These are phyloP conservation scores for Apogon talboti DNA, from an alignment of 2,797 vertebrate species.

Conservation along the genomic window DNA sequence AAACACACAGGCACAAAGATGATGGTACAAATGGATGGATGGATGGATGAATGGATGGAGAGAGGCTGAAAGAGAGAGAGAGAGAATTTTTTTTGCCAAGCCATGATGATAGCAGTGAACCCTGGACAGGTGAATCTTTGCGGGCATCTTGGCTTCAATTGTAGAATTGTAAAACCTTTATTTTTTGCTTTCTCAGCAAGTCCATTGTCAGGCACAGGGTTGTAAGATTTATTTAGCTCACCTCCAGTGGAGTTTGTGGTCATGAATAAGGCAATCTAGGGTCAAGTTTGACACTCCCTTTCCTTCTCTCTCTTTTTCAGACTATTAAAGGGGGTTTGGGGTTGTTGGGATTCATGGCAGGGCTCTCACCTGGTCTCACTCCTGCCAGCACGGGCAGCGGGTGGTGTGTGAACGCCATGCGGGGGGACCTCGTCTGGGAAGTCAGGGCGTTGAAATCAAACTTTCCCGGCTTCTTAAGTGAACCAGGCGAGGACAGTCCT, in stretches of 20 bases:
- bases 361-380: slow-evolving; percentile 97
- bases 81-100: slow-evolving; percentile 77
- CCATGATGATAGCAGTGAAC: slow-evolving; percentile 70
- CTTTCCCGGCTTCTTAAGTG: slow-evolving; percentile 98
- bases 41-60: slow-evolving; percentile 74
- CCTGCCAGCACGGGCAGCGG: slow-evolving; percentile 97
- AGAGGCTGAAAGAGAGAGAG: slow-evolving; percentile 79
- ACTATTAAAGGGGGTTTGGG: slow-evolving; percentile 36
- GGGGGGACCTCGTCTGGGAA: slow-evolving; percentile 93
- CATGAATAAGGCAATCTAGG: slow-evolving; percentile 38
- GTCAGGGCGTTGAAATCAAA: slow-evolving; percentile 96
- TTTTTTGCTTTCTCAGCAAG: slow-evolving; percentile 58
- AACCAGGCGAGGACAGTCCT: slow-evolving; percentile 89
- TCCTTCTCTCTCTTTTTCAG: slow-evolving; percentile 81
- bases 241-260: slow-evolving; percentile 38
- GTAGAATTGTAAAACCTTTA: slow-evolving; percentile 50
- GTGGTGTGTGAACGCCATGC: slow-evolving; percentile 98
- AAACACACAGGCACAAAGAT: slow-evolving; percentile 71
- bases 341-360: slow-evolving; percentile 69
- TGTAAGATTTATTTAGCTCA: slow-evolving; percentile 28
- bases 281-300: slow-evolving; percentile 69
- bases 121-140: slow-evolving; percentile 70
- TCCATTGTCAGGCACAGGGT: slow-evolving; percentile 44
- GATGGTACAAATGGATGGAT: slow-evolving; percentile 71
- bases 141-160: slow-evolving; percentile 60